Evolutionary conservation across 2,888 invertebrate species (phyloP).

Genomic region (Cephus pygmeus): DNA sequence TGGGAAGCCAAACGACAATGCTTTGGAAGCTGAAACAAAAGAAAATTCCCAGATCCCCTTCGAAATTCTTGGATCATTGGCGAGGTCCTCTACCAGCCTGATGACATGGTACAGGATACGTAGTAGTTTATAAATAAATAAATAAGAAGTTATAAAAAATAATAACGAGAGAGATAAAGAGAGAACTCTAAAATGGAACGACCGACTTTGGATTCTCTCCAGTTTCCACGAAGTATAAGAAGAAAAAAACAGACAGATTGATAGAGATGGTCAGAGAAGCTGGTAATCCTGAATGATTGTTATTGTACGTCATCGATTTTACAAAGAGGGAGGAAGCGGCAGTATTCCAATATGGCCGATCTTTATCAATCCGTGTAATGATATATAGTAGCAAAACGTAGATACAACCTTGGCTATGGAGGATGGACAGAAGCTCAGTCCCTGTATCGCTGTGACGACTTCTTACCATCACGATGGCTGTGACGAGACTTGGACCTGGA

Average conservation of each 20-base stretch:
- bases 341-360: constrained; percentile 1
- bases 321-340: neutral
- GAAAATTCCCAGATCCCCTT: constrained; percentile 45
- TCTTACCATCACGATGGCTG: constrained; percentile 62
- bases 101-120: neutral
- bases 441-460: constrained; percentile 63
- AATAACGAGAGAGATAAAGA: neutral
- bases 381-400: constrained; percentile 31
- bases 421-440: constrained; percentile 47
- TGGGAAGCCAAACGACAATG: neutral
- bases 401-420: constrained; percentile 40
- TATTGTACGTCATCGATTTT: neutral
- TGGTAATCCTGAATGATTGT: neutral
- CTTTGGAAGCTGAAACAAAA: constrained; percentile 46
- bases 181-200: neutral
- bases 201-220: neutral
- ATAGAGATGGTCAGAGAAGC: neutral
- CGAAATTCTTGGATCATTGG: constrained; percentile 13
- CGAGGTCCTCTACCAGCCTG: neutral
- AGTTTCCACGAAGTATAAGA: neutral
- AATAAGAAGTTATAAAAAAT: neutral
- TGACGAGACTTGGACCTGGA: constrained; percentile 32
- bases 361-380: constrained; percentile 27
- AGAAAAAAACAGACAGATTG: neutral
- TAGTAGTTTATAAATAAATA: neutral